Percentiles rank a stretch among this genome's conserved stretches.
These are phyloP conservation scores for Campylomormyrus numenius DNA, from an alignment of 2,113 vertebrate genomes.

Conservation along the genomic window DNA sequence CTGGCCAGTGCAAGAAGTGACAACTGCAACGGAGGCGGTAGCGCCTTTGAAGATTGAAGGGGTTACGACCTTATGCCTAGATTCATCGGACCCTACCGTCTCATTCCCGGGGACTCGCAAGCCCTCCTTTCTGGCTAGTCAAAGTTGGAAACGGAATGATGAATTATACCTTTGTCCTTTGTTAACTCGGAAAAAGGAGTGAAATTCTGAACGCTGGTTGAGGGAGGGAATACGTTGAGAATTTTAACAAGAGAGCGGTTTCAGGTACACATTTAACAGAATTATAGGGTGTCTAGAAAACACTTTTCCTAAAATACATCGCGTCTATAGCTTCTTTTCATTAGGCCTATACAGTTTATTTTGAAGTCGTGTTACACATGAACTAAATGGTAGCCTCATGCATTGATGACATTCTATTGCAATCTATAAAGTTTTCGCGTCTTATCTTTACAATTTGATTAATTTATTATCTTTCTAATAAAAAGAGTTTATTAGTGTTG, in stretches of 20 bases:
- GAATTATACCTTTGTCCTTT: constrained; percentile 54
- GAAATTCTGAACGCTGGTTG: constrained; percentile 22
- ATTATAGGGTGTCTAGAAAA: background rate
- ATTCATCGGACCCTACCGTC: constrained; percentile 47
- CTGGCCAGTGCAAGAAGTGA: constrained; percentile 58
- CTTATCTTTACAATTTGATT: background rate
- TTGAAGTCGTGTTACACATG: background rate
- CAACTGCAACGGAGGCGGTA: constrained; percentile 54
- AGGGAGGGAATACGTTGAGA: background rate
- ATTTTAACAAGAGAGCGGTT: background rate
- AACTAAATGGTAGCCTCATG: background rate
- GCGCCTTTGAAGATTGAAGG: constrained; percentile 62
- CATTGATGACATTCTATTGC: background rate
- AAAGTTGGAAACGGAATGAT: constrained; percentile 55
- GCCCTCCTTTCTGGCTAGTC: constrained; percentile 54
- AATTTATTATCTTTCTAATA: background rate
- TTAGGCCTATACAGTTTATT: background rate
- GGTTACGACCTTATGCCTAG: constrained; percentile 60
- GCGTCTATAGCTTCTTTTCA: background rate
- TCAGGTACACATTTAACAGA: background rate
- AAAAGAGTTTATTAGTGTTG: background rate
- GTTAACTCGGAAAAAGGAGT: constrained; percentile 58
- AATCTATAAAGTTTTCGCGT: background rate
- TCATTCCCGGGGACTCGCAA: background rate
- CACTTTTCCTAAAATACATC: background rate